A percentile compares a stretch with the other conserved stretches of the same genome.
phyloP scores from a whole-genome alignment of 2,797 vertebrate genomes.

The Anas georgica region DNA sequence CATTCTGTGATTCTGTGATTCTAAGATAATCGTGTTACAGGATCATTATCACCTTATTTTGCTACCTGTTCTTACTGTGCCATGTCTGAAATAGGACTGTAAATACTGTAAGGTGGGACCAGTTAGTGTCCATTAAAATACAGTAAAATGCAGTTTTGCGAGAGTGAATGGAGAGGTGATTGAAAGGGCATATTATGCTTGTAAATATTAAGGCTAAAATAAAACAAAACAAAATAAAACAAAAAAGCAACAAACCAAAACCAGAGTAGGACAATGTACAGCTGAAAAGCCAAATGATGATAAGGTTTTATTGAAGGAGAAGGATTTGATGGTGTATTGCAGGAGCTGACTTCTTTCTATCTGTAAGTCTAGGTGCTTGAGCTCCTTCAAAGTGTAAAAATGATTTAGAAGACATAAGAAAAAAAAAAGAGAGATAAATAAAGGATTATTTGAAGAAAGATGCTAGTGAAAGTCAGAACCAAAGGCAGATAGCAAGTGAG shows the following conservation, averaged over 20 bases:
- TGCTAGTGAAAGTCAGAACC: neutral
- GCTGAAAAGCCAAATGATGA: neutral
- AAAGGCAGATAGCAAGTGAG: neutral
- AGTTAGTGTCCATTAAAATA: neutral
- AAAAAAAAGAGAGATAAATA: neutral
- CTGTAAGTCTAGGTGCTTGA: neutral
- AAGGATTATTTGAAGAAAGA: neutral
- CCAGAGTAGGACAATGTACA: neutral
- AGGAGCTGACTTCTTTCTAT: neutral
- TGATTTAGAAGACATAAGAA: neutral
- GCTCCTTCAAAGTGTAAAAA: neutral
- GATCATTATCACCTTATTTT: neutral
- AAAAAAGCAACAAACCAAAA: neutral
- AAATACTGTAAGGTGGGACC: neutral
- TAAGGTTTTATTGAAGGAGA: neutral
- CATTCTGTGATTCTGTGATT: too few species aligned
- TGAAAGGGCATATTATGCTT: neutral
- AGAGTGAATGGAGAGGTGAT: neutral
- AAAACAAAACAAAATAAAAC: neutral
- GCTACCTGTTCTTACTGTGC: neutral
- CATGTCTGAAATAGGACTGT: neutral
- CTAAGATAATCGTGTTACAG: neutral
- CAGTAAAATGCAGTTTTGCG: neutral
- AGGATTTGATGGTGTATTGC: neutral
- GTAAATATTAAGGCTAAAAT: neutral